phyloP scores from a whole-genome alignment of 2,797 vertebrate genomes.

The Astyanax mexicanus region DNA sequence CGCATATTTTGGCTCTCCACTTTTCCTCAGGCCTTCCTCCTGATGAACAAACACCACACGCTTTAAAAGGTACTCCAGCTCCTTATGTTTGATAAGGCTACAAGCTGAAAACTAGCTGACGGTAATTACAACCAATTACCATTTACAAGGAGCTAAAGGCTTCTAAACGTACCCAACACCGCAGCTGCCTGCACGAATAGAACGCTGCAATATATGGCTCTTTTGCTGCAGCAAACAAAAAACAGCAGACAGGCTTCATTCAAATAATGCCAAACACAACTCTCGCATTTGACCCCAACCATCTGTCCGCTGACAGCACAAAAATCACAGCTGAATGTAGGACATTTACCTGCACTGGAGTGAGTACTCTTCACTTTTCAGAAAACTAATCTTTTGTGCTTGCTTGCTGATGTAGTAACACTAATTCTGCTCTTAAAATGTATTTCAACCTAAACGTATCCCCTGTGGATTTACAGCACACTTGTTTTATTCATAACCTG shows the following conservation, averaged over 20 bases:
- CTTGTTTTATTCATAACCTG: not conserved
- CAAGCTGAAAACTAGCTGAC: not conserved
- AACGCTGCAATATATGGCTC: conserved; percentile 1
- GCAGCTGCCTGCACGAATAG: conserved; percentile 18
- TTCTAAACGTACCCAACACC: conserved; percentile 2
- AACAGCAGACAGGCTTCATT: conserved; percentile 2
- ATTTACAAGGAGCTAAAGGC: not conserved
- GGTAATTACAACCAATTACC: conserved; percentile 21
- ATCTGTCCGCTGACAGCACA: not conserved
- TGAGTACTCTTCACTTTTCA: not conserved
- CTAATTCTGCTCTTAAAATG: too few relatives aligned
- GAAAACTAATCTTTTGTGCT: not conserved
- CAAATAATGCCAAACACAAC: not conserved
- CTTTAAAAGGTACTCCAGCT: not conserved
- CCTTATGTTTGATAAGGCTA: not conserved
- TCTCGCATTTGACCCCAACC: not conserved
- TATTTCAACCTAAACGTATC: too few relatives aligned
- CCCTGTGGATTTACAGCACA: not conserved
- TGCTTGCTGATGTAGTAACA: too few relatives aligned
- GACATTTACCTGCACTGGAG: not conserved
- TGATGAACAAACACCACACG: conserved; percentile 58
- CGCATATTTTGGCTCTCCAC: conserved; percentile 94
- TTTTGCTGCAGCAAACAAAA: not conserved
- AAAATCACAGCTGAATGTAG: not conserved
- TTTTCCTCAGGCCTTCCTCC: conserved; percentile 94